phyloP scores from a whole-genome alignment of 2,888 invertebrate genomes.

The Hylaea fasciaria region DNA sequence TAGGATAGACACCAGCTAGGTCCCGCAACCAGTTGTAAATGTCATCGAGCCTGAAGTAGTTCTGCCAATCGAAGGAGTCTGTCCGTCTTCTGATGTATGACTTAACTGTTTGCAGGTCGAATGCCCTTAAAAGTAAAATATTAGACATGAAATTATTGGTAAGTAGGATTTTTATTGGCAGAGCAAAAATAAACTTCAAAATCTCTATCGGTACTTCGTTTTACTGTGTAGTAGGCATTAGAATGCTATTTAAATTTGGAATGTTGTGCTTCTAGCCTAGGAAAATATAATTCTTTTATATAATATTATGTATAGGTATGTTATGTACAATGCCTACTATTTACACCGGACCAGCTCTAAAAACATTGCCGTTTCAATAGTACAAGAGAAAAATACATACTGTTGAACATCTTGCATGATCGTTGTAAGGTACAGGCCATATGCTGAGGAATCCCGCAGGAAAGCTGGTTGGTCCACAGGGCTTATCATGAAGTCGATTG shows the following conservation, averaged over 20 bases:
- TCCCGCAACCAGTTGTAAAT: conserved; percentile 85
- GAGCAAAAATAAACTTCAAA: no score
- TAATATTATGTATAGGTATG: no score
- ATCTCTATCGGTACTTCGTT: no score
- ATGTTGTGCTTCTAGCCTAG: no score
- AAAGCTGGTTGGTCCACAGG: conserved; percentile 55
- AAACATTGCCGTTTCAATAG: no score
- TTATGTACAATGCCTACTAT: no score
- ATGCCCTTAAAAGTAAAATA: conserved; percentile 54
- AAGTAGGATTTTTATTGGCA: no score
- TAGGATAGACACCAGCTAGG: conserved; percentile 69
- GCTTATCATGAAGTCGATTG: conserved; percentile 63
- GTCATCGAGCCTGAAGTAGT: conserved; percentile 84
- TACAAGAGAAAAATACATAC: conserved; percentile 46
- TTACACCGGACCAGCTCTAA: no score
- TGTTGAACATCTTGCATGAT: conserved; percentile 65
- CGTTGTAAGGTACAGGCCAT: conserved; percentile 56
- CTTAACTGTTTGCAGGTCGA: conserved; percentile 66
- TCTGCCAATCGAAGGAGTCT: conserved; percentile 78
- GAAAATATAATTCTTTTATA: no score
- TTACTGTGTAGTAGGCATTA: no score
- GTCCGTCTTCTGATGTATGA: conserved; percentile 64
- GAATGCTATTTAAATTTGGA: no score
- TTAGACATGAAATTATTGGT: no score
- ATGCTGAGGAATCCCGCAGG: conserved; percentile 43